phyloP scores from a whole-genome alignment of 2,888 invertebrate genomes.

The Cephus pulcher region DNA sequence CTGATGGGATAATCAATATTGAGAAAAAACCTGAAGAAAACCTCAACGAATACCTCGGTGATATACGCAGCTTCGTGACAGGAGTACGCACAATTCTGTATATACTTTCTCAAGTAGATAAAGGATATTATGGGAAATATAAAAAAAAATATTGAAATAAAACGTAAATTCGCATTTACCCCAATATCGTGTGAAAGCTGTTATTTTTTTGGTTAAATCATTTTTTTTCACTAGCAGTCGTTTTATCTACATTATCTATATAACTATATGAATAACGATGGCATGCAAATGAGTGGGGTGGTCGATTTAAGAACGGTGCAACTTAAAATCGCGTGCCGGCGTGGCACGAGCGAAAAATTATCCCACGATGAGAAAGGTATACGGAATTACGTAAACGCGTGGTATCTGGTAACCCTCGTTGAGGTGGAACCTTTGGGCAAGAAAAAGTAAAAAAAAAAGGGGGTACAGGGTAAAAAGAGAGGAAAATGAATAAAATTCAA shows the following conservation, averaged over 20 bases:
- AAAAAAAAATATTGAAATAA: neutral
- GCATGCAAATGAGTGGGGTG: neutral
- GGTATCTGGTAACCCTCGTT: neutral
- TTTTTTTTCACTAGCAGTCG: neutral
- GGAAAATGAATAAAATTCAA: neutral
- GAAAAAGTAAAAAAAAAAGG: neutral
- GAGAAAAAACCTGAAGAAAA: neutral
- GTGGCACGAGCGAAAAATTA: constrained; percentile 51
- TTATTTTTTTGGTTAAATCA: neutral
- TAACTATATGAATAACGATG: neutral
- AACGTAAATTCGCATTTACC: neutral
- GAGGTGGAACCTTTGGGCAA: neutral
- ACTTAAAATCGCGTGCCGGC: constrained; percentile 44
- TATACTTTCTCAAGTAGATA: neutral
- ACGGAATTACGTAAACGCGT: neutral
- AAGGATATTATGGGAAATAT: neutral
- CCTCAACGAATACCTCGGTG: neutral
- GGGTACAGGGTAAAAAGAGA: neutral
- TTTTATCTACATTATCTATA: neutral
- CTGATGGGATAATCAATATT: neutral
- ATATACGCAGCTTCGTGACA: neutral
- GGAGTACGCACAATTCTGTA: neutral
- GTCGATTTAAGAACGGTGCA: neutral
- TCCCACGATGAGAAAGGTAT: constrained; percentile 33
- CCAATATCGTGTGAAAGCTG: neutral